These are phyloP conservation scores for Ciona savignyi DNA, from an alignment of 23 tunicate species.

Conservation along the genomic window DNA sequence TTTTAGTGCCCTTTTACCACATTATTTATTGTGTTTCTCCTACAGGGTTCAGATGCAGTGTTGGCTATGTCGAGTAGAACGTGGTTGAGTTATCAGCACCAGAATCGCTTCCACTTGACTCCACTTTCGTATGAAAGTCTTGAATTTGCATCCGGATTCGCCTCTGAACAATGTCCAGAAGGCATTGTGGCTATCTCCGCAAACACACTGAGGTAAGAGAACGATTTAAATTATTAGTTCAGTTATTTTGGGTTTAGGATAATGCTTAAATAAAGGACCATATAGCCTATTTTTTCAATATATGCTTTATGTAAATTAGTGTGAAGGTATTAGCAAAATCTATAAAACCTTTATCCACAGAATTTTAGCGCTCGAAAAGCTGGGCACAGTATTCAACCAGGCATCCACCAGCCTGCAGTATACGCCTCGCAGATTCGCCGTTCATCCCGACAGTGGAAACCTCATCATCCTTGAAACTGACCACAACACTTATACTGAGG, in stretches of 20 bases:
- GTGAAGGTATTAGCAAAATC: too few species aligned
- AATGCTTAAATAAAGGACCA: too few species aligned
- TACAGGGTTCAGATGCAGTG: slow-evolving; percentile 85
- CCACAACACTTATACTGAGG: slow-evolving; percentile 86
- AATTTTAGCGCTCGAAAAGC: slow-evolving; percentile 94
- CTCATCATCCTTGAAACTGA: slow-evolving; percentile 75
- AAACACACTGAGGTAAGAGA: slow-evolving; percentile 85
- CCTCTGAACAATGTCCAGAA: slow-evolving; percentile 97
- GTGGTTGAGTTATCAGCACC: slow-evolving; percentile 94
- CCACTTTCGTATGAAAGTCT: slow-evolving; percentile 90
- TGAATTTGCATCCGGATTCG: slow-evolving; percentile 94
- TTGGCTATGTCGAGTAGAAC: slow-evolving; percentile 91
- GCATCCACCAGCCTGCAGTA: slow-evolving; percentile 79
- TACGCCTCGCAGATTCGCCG: slow-evolving; percentile 81
- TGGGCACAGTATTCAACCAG: slow-evolving; percentile 97
- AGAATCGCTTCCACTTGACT: slow-evolving; percentile 92
- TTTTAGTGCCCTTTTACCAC: not conserved
- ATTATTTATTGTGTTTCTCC: not conserved
- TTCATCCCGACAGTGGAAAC: slow-evolving; percentile 61
- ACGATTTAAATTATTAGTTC: too few species aligned
- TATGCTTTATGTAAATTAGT: too few species aligned
- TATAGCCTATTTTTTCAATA: too few species aligned
- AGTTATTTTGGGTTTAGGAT: too few species aligned
- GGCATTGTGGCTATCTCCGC: slow-evolving; percentile 95
- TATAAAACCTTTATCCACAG: slow-evolving; percentile 39